phyloP scores from a whole-genome alignment of 2,888 invertebrate genomes.

The Ophion obscuratus region DNA sequence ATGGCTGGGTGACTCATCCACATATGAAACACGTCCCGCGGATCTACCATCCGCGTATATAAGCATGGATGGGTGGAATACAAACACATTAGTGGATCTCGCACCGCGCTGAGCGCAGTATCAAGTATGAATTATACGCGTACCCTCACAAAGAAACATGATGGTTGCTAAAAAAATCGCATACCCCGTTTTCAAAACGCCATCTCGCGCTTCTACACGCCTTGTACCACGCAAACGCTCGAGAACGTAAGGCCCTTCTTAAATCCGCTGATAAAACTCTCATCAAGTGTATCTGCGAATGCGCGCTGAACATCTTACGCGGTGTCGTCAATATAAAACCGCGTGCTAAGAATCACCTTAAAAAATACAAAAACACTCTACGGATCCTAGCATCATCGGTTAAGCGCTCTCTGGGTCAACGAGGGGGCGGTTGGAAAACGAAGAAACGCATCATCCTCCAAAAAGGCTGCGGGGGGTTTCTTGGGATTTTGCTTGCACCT shows the following conservation, averaged over 20 bases:
- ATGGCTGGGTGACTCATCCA: too few species aligned
- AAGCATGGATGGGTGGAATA: too few species aligned
- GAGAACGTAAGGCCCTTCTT: slow-evolving; percentile 12
- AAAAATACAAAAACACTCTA: slow-evolving; percentile 25
- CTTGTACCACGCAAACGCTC: background rate
- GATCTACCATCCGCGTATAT: too few species aligned
- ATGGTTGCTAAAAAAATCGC: too few species aligned
- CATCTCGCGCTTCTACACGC: slow-evolving; percentile 11
- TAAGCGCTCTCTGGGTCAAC: background rate
- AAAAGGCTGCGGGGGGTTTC: slow-evolving; percentile 80
- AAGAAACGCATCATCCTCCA: slow-evolving; percentile 22
- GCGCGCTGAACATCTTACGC: slow-evolving; percentile 22
- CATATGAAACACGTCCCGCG: too few species aligned
- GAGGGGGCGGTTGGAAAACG: background rate
- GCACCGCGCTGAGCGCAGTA: too few species aligned
- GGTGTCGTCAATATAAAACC: slow-evolving; percentile 1
- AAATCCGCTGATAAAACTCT: slow-evolving; percentile 1
- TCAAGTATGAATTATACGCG: too few species aligned
- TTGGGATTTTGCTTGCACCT: slow-evolving; percentile 6
- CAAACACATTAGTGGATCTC: too few species aligned
- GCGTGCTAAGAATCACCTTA: background rate
- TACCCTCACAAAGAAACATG: too few species aligned
- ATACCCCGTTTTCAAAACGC: background rate
- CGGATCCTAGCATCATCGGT: background rate
- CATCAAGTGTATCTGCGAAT: slow-evolving; percentile 33